Conservation (phyloP, 2,113 vertebrate species). For the Alexandromys fortis region DNA sequence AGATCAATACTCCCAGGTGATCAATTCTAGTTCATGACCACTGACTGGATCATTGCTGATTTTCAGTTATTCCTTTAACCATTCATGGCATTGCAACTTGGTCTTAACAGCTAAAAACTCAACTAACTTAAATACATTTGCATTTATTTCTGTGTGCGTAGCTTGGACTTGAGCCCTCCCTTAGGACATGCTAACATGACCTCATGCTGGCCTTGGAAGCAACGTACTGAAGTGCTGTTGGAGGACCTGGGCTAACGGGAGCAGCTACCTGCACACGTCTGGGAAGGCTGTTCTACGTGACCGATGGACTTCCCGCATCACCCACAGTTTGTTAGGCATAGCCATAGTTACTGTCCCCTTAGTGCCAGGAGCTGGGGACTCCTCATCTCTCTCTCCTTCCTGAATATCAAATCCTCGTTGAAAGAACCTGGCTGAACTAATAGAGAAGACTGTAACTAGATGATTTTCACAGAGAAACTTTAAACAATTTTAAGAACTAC, state of each 20-base stretch:
- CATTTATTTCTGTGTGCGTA: constrained; percentile 18
- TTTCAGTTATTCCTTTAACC: not conserved
- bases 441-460: constrained; percentile 37
- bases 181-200: constrained; percentile 26
- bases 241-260: constrained; percentile 28
- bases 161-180: constrained; percentile 24
- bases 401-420: constrained; percentile 32
- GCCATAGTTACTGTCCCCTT: not conserved
- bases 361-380: not conserved
- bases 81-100: not conserved
- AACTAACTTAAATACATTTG: not conserved
- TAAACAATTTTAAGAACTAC: constrained; percentile 39
- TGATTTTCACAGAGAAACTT: constrained; percentile 36
- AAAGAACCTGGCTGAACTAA: constrained; percentile 36
- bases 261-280: constrained; percentile 6
- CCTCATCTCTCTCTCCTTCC: constrained; percentile 2
- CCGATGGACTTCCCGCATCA: not conserved
- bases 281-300: not conserved
- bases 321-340: not conserved
- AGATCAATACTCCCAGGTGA: not conserved
- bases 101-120: not conserved
- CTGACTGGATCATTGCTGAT: constrained; percentile 23
- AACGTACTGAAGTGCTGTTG: constrained; percentile 38
- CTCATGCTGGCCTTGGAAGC: constrained; percentile 39
- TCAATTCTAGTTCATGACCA: not conserved